Evolutionary conservation across 2,888 invertebrate species (phyloP), one percentile per base, ranked within the genome.

Genomic region (Tenthredo notha): DNA sequence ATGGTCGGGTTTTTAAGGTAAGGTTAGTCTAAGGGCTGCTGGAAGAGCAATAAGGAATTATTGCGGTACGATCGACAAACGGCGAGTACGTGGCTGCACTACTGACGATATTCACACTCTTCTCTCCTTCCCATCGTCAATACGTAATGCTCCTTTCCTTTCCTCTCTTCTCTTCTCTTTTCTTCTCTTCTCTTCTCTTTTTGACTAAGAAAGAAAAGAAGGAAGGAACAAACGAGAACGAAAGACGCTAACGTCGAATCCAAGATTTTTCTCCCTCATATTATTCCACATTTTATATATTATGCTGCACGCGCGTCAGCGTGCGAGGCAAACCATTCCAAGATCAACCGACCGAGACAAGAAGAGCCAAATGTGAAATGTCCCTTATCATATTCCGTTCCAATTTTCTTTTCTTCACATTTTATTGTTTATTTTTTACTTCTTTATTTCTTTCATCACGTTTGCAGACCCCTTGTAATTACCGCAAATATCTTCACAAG

Each of bases 51-150:
- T 93, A 93, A 93, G 92, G 91, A 93, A 93, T 93, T 93, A 93
- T 93, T 93, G 93, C 92, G 93, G 93, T 92, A 91, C 92, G 92
- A 93, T 93, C 93, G 93, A 93, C 93, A 93, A 93, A 93, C 93
- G 93, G 92, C 92, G 90, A 90, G 90, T 93, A 93, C 93, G 93
- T 93, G 93, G 92, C 90, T 89, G 91, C 89, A 92, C 92, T 93
- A 91, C 92, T 88, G 89, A 92, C 58, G 80, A 80, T 80, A 80
- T 80, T 80, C 80, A 21, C 80, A 33, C 33, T 80, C 77, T 54
- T 33, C 33, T 58, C 25, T 58, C n/a, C 29, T 58, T 21, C 37
- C 37, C n/a, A 80, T 61, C 78, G 50, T 58, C 78, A 58, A 61
- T 37, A 80, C 58, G 37, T 80, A 58, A 80, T 50, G 58, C 33